Evolutionary conservation across 2,113 vertebrate species (phyloP).

Genomic region (Pimephales promelas): DNA sequence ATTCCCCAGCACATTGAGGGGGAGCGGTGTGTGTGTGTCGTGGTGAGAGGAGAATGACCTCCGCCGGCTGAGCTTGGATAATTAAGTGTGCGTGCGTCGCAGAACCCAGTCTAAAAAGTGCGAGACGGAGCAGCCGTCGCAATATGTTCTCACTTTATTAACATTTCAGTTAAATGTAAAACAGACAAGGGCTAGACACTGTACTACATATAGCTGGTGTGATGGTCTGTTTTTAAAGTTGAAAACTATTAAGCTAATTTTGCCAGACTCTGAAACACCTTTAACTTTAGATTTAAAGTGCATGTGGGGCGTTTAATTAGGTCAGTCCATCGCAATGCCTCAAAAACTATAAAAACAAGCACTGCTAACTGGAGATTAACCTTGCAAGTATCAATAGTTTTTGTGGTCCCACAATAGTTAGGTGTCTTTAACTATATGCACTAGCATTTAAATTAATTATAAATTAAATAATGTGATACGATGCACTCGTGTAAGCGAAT

Average conservation of each 20-base stretch:
- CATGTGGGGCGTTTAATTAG: neutral
- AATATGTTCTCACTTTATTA: slow-evolving; percentile 48
- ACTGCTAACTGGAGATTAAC: slow-evolving; percentile 22
- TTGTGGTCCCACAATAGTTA: neutral
- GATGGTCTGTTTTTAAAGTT: slow-evolving; percentile 36
- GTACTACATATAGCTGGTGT: slow-evolving; percentile 11
- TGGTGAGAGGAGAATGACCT: slow-evolving; percentile 36
- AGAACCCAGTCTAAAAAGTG: slow-evolving; percentile 37
- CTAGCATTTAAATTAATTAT: too few relatives aligned
- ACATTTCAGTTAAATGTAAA: slow-evolving; percentile 33
- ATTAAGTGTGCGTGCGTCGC: slow-evolving; percentile 21
- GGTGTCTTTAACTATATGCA: too few relatives aligned
- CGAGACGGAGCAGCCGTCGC: slow-evolving; percentile 41
- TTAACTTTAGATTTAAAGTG: neutral
- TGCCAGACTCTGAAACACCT: neutral
- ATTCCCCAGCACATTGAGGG: slow-evolving; percentile 37
- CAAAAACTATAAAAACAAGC: slow-evolving; percentile 27
- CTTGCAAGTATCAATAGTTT: neutral
- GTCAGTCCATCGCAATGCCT: neutral
- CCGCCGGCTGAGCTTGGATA: slow-evolving; percentile 36
- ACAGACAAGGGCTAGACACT: slow-evolving; percentile 18
- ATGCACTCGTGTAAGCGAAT: too few relatives aligned
- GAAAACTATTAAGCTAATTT: slow-evolving; percentile 28
- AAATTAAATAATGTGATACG: too few relatives aligned
- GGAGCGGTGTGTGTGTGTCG: neutral